phyloP scores from a whole-genome alignment of 2,888 invertebrate genomes.

The Aspidiotus destructor region DNA sequence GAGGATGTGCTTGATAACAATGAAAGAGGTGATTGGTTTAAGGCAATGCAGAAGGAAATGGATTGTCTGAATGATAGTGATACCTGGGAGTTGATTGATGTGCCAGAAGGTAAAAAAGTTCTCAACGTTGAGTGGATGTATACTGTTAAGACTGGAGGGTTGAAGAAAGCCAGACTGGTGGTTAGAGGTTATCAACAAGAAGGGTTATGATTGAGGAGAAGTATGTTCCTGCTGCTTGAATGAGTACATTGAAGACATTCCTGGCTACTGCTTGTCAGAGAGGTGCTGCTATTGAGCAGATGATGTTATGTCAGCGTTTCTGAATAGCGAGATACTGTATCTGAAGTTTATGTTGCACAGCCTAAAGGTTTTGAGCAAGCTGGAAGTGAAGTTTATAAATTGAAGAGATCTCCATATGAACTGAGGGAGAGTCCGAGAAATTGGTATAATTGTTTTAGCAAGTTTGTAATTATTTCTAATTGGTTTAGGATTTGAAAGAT shows the following conservation, averaged over 20 bases:
- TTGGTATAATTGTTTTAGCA: conserved; percentile 35
- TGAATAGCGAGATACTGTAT: conserved; percentile 24
- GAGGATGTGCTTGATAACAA: no score
- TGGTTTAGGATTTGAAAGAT: conserved; percentile 31
- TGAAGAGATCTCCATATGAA: conserved; percentile 37
- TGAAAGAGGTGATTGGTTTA: neutral
- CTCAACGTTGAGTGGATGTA: neutral
- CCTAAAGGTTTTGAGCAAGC: conserved; percentile 29
- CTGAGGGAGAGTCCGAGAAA: conserved; percentile 36
- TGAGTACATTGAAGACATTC: conserved; percentile 24
- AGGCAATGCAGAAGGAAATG: neutral
- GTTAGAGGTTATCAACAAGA: conserved; percentile 34
- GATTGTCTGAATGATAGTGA: neutral
- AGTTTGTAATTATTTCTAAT: neutral
- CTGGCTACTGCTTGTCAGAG: conserved; percentile 33
- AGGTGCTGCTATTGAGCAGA: conserved; percentile 35
- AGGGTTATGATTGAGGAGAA: conserved; percentile 14
- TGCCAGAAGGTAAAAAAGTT: neutral
- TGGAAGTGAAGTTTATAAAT: conserved; percentile 34
- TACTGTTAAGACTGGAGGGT: neutral
- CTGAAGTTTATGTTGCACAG: conserved; percentile 35
- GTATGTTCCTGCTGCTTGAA: conserved; percentile 14
- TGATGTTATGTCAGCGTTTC: conserved; percentile 36
- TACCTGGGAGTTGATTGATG: neutral
- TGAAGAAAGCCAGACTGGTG: conserved; percentile 19